Percentiles rank a stretch among this genome's conserved stretches.
phyloP scores from a whole-genome alignment of 2,888 invertebrate genomes.

The Eledone cirrhosa region DNA sequence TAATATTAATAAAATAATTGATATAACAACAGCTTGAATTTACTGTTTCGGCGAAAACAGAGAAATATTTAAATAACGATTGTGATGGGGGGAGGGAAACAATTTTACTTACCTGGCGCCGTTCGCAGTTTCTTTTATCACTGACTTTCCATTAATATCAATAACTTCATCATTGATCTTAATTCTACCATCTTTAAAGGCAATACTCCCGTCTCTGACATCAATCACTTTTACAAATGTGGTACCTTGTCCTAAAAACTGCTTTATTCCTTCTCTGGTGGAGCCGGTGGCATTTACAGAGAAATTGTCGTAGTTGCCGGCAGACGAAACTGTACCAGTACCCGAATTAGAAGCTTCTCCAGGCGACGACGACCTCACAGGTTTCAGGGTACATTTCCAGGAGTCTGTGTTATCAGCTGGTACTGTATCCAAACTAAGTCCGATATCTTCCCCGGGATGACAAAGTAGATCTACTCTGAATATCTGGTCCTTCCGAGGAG shows the following conservation, averaged over 20 bases:
- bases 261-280: slow-evolving; percentile 22
- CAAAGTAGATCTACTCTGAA: slow-evolving; percentile 48
- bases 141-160: slow-evolving; percentile 82
- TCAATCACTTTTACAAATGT: slow-evolving; percentile 45
- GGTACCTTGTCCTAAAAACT: slow-evolving; percentile 24
- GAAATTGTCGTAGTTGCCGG: slow-evolving; percentile 30
- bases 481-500: slow-evolving; percentile 56
- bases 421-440: slow-evolving; percentile 48
- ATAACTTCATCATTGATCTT: slow-evolving; percentile 87
- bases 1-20: too few relatives aligned
- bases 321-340: slow-evolving; percentile 35
- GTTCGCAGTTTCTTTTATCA: slow-evolving; percentile 48
- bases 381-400: slow-evolving; percentile 11
- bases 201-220: slow-evolving; percentile 48
- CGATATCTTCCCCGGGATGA: slow-evolving; percentile 42
- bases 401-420: slow-evolving; percentile 8
- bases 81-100: not conserved
- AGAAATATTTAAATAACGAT: too few relatives aligned
- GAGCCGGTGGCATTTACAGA: slow-evolving; percentile 11
- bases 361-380: slow-evolving; percentile 5
- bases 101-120: slow-evolving; percentile 48
- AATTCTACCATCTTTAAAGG: slow-evolving; percentile 73
- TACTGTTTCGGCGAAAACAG: too few relatives aligned
- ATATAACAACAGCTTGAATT: too few relatives aligned
- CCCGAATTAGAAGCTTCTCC: slow-evolving; percentile 27